A percentile compares a stretch with the other conserved stretches of the same genome.
These are phyloP conservation scores for Chesias legatella DNA, from an alignment of 2,888 invertebrate genomes.

Conservation along the genomic window DNA sequence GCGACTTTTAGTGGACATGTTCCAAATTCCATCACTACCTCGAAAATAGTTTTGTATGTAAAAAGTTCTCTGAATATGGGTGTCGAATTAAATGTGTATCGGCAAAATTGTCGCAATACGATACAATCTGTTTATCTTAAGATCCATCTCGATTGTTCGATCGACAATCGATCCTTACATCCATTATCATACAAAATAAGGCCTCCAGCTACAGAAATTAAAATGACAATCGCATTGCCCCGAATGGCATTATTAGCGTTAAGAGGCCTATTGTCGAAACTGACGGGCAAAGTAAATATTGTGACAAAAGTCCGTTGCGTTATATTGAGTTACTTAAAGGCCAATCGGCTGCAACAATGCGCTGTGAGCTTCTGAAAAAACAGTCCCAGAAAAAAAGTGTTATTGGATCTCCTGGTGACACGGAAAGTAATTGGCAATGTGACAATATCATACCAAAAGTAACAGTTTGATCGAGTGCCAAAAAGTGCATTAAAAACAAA, in stretches of 20 bases:
- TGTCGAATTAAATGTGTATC: constrained; percentile 25
- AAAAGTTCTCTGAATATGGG: constrained; percentile 3
- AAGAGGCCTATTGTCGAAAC: constrained; percentile 59
- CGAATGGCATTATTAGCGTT: constrained; percentile 69
- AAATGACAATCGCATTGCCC: constrained; percentile 67
- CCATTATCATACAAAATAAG: constrained; percentile 48
- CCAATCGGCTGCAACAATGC: constrained; percentile 57
- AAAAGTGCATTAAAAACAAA: constrained; percentile 27
- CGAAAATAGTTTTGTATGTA: neutral
- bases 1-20: constrained; percentile 8
- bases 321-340: constrained; percentile 70
- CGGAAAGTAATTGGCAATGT: constrained; percentile 28
- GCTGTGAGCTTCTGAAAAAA: constrained; percentile 28
- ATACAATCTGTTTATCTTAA: constrained; percentile 59
- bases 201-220: constrained; percentile 53
- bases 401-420: constrained; percentile 13
- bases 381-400: constrained; percentile 21
- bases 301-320: constrained; percentile 73
- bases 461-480: constrained; percentile 37
- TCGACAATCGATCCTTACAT: constrained; percentile 48
- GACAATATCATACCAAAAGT: constrained; percentile 11
- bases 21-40: neutral
- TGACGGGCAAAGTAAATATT: constrained; percentile 72
- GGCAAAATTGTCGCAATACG: constrained; percentile 46
- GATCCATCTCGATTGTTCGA: constrained; percentile 46